Evolutionary conservation across 2,113 vertebrate genomes (phyloP).

Genomic region (Clupea harengus): DNA sequence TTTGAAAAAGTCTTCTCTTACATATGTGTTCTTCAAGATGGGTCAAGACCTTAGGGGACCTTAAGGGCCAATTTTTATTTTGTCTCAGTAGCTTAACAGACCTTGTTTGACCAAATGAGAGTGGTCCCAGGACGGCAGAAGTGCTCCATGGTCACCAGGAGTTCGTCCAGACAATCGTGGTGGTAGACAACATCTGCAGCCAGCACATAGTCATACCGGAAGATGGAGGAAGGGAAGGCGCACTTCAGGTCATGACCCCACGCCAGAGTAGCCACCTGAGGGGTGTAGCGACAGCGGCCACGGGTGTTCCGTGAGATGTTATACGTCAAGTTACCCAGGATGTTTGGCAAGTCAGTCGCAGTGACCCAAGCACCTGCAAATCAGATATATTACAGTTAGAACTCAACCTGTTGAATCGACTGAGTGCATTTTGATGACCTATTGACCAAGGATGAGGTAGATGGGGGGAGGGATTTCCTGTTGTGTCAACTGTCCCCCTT

Average conservation of each 20-base stretch:
- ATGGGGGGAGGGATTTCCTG: background rate
- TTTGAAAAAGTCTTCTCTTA: background rate
- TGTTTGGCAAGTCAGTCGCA: conserved; percentile 84
- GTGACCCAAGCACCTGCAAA: conserved; percentile 85
- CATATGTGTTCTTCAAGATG: background rate
- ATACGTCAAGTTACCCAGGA: conserved; percentile 82
- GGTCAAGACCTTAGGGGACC: too few relatives aligned
- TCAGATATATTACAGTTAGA: conserved; percentile 25
- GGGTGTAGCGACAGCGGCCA: conserved; percentile 69
- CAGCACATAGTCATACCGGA: conserved; percentile 81
- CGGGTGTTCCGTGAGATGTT: conserved; percentile 83
- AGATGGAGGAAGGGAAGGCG: conserved; percentile 71
- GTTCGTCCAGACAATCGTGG: conserved; percentile 74
- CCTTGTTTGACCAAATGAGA: conserved; percentile 89
- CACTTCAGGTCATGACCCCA: conserved; percentile 79
- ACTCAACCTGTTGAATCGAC: background rate
- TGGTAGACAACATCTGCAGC: conserved; percentile 89
- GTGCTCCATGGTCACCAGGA: conserved; percentile 80
- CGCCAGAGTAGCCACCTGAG: conserved; percentile 78
- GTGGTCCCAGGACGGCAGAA: conserved; percentile 80
- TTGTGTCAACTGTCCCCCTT: too few relatives aligned
- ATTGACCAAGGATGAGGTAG: background rate
- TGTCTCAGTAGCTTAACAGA: background rate
- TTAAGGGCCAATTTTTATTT: background rate
- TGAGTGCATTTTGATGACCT: background rate